Conservation (phyloP, 2,797 vertebrate species). For the Ciconia nigra region DNA sequence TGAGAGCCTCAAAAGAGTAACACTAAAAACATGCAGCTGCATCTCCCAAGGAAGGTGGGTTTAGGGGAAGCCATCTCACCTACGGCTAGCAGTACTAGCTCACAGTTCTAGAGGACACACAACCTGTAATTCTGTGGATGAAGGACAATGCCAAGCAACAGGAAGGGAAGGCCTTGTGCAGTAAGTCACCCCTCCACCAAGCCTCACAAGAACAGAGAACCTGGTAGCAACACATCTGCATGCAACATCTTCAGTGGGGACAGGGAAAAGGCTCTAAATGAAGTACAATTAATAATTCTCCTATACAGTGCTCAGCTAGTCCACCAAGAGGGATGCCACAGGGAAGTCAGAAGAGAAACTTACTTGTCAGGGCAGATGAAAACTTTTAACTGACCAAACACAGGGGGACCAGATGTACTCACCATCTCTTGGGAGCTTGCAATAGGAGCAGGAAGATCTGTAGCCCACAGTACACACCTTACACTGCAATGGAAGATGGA, state of each 20-base stretch:
- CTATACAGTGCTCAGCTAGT: neutral
- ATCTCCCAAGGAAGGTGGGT: neutral
- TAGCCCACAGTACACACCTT: constrained; percentile 73
- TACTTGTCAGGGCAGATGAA: neutral
- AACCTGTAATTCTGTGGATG: fast-evolving
- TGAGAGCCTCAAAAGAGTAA: neutral
- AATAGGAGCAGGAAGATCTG: constrained; percentile 79
- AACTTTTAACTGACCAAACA: neutral
- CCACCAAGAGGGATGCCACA: neutral
- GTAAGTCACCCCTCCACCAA: neutral
- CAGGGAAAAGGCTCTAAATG: neutral
- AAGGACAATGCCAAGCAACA: neutral
- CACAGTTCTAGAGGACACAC: neutral
- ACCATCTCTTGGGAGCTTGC: constrained; percentile 79
- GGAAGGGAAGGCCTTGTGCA: neutral
- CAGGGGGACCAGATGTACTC: constrained; percentile 28
- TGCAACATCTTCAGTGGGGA: neutral
- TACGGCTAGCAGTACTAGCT: neutral
- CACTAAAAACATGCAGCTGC: neutral
- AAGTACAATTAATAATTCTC: neutral
- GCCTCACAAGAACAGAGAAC: neutral
- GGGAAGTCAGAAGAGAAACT: neutral
- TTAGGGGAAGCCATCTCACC: neutral
- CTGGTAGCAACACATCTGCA: neutral
- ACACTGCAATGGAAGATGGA: constrained; percentile 72